These are phyloP conservation scores for Harpalus rubripes DNA, from an alignment of 2,888 invertebrate species.

Conservation along the genomic window DNA sequence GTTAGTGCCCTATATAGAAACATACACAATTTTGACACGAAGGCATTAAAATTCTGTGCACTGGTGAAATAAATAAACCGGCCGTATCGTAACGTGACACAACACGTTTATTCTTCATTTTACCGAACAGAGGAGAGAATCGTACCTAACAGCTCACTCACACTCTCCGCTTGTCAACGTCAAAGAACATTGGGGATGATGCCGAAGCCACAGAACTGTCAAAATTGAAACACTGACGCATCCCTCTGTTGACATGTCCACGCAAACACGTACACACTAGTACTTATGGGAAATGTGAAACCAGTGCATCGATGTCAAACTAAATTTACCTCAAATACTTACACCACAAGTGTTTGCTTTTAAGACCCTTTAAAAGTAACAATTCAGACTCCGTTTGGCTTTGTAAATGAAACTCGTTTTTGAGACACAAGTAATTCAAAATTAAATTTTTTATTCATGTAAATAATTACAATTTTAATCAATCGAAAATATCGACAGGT, in stretches of 20 bases:
- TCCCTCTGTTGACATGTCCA: conserved; percentile 19
- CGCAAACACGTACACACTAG: conserved; percentile 9
- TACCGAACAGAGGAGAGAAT: conserved; percentile 11
- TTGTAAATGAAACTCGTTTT: no score
- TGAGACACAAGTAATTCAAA: no score
- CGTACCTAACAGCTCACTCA: conserved; percentile 3
- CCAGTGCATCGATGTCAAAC: not conserved
- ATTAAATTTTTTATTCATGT: no score
- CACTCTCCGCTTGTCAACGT: not conserved
- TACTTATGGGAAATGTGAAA: conserved; percentile 48
- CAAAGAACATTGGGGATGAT: not conserved
- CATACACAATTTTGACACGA: conserved; percentile 3
- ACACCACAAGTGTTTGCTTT: no score
- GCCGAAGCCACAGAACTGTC: conserved; percentile 21
- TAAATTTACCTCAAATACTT: not conserved
- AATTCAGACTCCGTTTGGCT: no score
- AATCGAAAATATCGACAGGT: no score
- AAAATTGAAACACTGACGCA: conserved; percentile 42
- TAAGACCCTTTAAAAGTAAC: no score
- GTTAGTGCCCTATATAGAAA: not conserved
- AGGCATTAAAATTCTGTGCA: conserved; percentile 27
- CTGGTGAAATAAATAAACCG: conserved; percentile 36
- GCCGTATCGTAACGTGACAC: conserved; percentile 28
- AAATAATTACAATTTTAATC: no score
- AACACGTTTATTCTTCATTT: conserved; percentile 41